Evolutionary conservation across 2,888 invertebrate genomes (phyloP).

Genomic region (Andricus quercusramuli): DNA sequence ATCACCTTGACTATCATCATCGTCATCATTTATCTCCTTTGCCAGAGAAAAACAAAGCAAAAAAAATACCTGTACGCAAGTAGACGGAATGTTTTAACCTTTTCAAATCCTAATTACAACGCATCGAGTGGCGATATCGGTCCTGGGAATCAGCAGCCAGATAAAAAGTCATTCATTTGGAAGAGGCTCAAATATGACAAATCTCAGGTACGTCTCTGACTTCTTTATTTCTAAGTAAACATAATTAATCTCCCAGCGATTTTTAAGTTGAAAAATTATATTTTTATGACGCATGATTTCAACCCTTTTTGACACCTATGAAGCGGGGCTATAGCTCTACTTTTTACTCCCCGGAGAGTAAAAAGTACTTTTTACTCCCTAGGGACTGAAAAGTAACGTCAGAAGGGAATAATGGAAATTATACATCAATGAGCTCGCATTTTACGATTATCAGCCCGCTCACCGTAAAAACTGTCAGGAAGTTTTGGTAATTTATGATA

Average conservation of each 20-base stretch:
- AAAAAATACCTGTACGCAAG: conserved; percentile 81
- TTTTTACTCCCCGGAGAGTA: too few relatives aligned
- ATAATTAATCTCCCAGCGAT: conserved; percentile 20
- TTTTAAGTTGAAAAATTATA: conserved; percentile 8
- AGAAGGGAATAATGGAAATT: too few relatives aligned
- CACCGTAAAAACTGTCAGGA: too few relatives aligned
- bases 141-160: conserved; percentile 71
- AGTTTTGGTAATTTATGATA: too few relatives aligned
- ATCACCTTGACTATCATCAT: conserved; percentile 74
- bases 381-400: too few relatives aligned
- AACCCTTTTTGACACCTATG: too few relatives aligned
- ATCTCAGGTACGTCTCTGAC: conserved; percentile 82
- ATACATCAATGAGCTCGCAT: too few relatives aligned
- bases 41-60: conserved; percentile 78
- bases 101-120: conserved; percentile 94
- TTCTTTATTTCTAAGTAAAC: conserved; percentile 21
- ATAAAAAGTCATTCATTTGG: conserved; percentile 84
- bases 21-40: conserved; percentile 74
- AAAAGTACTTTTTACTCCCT: too few relatives aligned
- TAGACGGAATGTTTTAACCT: conserved; percentile 88
- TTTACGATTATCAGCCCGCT: too few relatives aligned
- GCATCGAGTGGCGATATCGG: conserved; percentile 80
- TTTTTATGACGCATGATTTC: too few relatives aligned
- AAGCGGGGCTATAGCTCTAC: too few relatives aligned
- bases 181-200: conserved; percentile 90